Evolutionary conservation across 2,888 invertebrate genomes (phyloP).

Genomic region (Ecdyonurus torrentis): DNA sequence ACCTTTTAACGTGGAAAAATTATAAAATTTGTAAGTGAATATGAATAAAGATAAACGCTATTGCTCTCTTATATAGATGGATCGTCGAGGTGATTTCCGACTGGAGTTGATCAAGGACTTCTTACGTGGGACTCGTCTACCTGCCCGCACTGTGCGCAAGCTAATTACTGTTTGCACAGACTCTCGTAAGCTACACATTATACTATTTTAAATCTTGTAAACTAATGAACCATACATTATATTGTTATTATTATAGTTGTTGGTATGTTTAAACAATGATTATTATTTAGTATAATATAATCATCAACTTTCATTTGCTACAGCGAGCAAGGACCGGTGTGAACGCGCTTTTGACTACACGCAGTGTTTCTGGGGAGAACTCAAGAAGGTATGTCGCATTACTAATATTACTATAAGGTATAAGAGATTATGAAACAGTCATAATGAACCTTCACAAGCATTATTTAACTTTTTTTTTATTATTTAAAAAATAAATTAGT

Average conservation of each 20-base stretch:
- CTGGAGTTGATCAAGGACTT: neutral
- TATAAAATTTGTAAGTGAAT: too few relatives aligned
- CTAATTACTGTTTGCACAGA: neutral
- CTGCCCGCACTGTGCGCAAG: neutral
- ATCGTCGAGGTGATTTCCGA: neutral
- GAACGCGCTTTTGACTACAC: conserved; percentile 24
- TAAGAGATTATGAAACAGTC: too few relatives aligned
- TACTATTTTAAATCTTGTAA: too few relatives aligned
- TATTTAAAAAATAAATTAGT: neutral
- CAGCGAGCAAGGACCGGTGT: conserved; percentile 22
- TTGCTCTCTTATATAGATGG: neutral
- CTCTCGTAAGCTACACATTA: neutral
- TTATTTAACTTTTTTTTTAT: neutral
- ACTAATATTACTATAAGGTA: too few relatives aligned
- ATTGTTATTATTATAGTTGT: too few relatives aligned
- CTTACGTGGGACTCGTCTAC: neutral
- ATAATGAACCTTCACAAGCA: too few relatives aligned
- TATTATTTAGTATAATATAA: neutral
- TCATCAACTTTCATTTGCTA: conserved; percentile 7
- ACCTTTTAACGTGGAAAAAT: too few relatives aligned
- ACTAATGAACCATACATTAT: too few relatives aligned
- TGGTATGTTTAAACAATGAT: neutral
- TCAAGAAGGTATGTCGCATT: conserved; percentile 20
- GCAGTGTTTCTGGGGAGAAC: conserved; percentile 25
- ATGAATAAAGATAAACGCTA: too few relatives aligned